Percentiles rank a stretch among this genome's conserved stretches.
phyloP scores from a whole-genome alignment of 2,888 invertebrate genomes.

The Platerodrilus igneus region DNA sequence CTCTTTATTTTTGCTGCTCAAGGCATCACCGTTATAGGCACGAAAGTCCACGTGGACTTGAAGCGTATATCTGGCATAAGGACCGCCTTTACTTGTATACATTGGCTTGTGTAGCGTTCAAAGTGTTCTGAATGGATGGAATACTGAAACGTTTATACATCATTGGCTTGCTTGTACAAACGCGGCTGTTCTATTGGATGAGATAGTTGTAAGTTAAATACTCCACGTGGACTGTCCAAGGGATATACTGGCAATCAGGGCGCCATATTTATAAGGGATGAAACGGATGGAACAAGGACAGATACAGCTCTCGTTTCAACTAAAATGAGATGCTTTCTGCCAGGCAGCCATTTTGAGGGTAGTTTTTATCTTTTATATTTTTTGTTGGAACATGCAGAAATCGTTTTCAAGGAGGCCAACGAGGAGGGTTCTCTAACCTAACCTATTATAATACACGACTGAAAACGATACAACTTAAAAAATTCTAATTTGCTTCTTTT shows the following conservation, averaged over 20 bases:
- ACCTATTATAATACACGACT: no score
- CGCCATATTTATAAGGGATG: conserved; percentile 53
- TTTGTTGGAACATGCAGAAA: conserved; percentile 52
- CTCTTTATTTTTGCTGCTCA: conserved; percentile 50
- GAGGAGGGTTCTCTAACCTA: no score
- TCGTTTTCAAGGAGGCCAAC: conserved; percentile 48
- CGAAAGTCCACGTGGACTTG: conserved; percentile 47
- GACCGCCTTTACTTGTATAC: conserved; percentile 29
- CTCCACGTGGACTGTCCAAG: conserved; percentile 47
- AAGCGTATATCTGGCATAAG: conserved; percentile 34
- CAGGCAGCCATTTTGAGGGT: conserved; percentile 70
- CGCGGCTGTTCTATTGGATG: conserved; percentile 28
- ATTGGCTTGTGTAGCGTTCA: conserved; percentile 29
- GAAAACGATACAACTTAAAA: no score
- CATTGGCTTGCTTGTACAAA: conserved; percentile 6
- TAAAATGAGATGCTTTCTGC: conserved; percentile 53
- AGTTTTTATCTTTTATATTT: conserved; percentile 52
- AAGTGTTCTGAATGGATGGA: conserved; percentile 44
- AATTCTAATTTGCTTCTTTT: no score
- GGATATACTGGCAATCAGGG: conserved; percentile 52
- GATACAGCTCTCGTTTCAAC: conserved; percentile 49
- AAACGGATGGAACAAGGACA: conserved; percentile 50
- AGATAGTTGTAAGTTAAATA: conserved; percentile 23
- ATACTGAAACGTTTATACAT: conserved; percentile 13
- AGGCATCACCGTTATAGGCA: conserved; percentile 44